Conservation (phyloP, 2,888 invertebrate species). For the Polyommatus icarus region DNA sequence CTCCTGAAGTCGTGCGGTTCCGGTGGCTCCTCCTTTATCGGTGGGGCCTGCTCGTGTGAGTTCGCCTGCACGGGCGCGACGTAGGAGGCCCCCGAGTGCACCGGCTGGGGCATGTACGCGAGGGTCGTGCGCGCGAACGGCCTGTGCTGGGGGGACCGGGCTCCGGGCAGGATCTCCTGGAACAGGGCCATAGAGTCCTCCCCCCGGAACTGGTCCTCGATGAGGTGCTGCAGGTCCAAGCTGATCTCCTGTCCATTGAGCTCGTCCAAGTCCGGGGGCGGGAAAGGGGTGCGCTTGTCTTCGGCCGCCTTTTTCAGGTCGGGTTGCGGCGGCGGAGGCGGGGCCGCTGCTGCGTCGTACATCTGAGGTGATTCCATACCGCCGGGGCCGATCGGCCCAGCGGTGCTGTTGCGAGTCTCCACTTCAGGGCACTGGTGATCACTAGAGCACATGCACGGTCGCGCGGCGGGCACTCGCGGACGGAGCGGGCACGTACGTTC, state of each 20-base stretch:
- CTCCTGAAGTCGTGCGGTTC: slow-evolving; percentile 89
- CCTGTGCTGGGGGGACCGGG: slow-evolving; percentile 67
- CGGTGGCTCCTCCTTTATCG: slow-evolving; percentile 92
- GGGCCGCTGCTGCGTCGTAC: slow-evolving; percentile 87
- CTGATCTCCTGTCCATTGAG: slow-evolving; percentile 96
- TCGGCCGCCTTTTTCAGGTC: slow-evolving; percentile 81
- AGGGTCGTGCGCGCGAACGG: slow-evolving; percentile 85
- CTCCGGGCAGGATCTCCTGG: slow-evolving; percentile 88
- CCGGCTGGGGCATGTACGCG: slow-evolving; percentile 96
- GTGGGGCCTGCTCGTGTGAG: slow-evolving; percentile 84
- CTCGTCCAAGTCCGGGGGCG: slow-evolving; percentile 91
- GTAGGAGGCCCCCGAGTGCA: slow-evolving; percentile 87
- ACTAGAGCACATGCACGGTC: slow-evolving; percentile 69
- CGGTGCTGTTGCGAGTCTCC: slow-evolving; percentile 75
- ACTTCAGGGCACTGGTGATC: slow-evolving; percentile 76
- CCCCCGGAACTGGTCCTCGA: slow-evolving; percentile 95
- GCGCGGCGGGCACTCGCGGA: slow-evolving; percentile 52
- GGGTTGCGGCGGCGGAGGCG: slow-evolving; percentile 83
- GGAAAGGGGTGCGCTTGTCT: slow-evolving; percentile 86
- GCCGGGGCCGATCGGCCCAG: slow-evolving; percentile 75
- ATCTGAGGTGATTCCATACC: slow-evolving; percentile 92
- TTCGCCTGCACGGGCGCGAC: slow-evolving; percentile 77
- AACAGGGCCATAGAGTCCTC: slow-evolving; percentile 87
- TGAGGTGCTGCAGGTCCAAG: slow-evolving; percentile 93
- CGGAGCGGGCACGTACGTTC: slow-evolving; percentile 54